Conservation (phyloP, 2,797 vertebrate species). For the Neopelma chrysocephalum region DNA sequence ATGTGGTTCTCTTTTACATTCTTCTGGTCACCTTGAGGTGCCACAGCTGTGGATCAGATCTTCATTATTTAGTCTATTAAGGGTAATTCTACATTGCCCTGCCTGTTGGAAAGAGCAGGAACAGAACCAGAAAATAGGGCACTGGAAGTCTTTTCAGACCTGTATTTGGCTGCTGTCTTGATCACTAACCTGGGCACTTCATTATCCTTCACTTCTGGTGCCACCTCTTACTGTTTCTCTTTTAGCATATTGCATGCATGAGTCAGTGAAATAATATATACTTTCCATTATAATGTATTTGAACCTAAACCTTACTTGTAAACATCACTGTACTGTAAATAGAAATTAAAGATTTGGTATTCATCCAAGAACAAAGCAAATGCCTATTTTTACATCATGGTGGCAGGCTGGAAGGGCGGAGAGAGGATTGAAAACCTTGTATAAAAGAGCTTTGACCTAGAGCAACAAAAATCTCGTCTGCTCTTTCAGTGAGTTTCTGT, state of each 20-base stretch:
- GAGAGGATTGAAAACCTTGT: neutral
- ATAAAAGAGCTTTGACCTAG: neutral
- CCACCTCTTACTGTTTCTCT: neutral
- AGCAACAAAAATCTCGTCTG: neutral
- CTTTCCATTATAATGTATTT: neutral
- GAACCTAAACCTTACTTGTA: conserved; percentile 11
- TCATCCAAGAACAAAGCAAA: neutral
- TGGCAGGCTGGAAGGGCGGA: neutral
- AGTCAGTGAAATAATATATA: neutral
- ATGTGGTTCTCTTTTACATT: neutral
- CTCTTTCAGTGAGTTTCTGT: neutral
- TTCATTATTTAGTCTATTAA: neutral
- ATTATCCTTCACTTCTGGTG: neutral
- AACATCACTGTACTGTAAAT: conserved; percentile 1
- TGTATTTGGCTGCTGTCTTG: neutral
- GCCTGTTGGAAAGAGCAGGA: neutral
- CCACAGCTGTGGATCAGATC: neutral
- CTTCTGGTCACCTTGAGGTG: neutral
- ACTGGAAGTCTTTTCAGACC: neutral
- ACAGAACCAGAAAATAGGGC: neutral
- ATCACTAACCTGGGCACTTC: neutral
- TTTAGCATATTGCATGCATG: neutral
- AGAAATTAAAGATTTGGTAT: neutral
- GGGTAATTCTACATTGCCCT: neutral
- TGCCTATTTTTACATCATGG: neutral